Evolutionary conservation across 2,113 vertebrate species (phyloP).

Genomic region (Epinephelus fuscoguttatus): DNA sequence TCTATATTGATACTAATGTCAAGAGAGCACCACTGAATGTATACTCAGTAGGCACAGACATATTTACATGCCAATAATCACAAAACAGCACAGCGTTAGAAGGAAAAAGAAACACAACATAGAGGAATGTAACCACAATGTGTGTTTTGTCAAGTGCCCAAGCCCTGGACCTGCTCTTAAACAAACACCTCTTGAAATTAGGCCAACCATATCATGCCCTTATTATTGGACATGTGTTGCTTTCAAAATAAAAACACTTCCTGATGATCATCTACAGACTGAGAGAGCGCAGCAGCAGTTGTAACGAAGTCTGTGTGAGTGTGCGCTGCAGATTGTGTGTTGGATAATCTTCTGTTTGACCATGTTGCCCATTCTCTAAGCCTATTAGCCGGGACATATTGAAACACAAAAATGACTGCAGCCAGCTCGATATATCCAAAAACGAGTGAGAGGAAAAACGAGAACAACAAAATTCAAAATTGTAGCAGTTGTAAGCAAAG

Average conservation of each 20-base stretch:
- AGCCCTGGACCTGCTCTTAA: background rate
- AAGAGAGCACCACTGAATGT: background rate
- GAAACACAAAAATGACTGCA: background rate
- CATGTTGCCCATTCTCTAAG: background rate
- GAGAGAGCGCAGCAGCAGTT: background rate
- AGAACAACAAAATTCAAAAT: background rate
- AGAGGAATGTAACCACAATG: background rate
- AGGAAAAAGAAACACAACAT: no score
- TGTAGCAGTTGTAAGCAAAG: background rate
- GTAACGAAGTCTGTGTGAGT: background rate
- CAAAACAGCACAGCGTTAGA: background rate
- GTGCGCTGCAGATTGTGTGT: background rate
- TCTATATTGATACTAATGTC: background rate
- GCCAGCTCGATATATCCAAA: background rate
- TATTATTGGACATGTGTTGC: constrained; percentile 1
- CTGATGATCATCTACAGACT: background rate
- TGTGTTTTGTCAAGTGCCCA: background rate
- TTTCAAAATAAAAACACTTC: constrained; percentile 5
- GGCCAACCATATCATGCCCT: background rate
- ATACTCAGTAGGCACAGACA: background rate
- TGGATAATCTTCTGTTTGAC: constrained; percentile 2
- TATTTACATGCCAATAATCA: background rate
- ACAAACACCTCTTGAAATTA: background rate
- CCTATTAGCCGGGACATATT: background rate
- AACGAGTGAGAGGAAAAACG: background rate